phyloP scores from a whole-genome alignment of 2,888 invertebrate species.

The Automeris io region DNA sequence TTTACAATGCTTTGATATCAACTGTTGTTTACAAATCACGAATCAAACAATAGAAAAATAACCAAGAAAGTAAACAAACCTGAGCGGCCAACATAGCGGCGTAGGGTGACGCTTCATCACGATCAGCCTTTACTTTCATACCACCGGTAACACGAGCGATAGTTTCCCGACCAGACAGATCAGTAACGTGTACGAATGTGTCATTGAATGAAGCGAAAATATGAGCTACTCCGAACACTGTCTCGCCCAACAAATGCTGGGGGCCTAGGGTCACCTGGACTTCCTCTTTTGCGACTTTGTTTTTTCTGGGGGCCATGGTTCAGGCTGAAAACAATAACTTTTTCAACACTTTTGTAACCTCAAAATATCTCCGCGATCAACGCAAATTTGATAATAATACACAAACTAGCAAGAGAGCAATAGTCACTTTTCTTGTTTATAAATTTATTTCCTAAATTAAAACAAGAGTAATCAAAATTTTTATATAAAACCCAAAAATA shows the following conservation, averaged over 20 bases:
- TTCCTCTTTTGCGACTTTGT: slow-evolving; percentile 97
- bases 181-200: slow-evolving; percentile 99
- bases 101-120: slow-evolving; percentile 99
- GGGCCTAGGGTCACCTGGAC: slow-evolving; percentile 97
- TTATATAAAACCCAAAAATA: slow-evolving; percentile 39
- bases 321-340: slow-evolving; percentile 69
- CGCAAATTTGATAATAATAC: neutral
- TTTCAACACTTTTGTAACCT: slow-evolving; percentile 57
- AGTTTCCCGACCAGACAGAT: slow-evolving; percentile 97
- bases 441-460: slow-evolving; percentile 34
- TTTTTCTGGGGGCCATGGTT: slow-evolving; percentile 97
- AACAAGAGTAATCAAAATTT: slow-evolving; percentile 28
- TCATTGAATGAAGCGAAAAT: slow-evolving; percentile 99
- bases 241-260: slow-evolving; percentile 97
- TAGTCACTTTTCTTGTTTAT: slow-evolving; percentile 14
- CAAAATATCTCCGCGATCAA: slow-evolving; percentile 39
- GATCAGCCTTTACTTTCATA: slow-evolving; percentile 99
- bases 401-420: neutral
- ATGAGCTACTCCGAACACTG: slow-evolving; percentile 99
- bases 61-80: slow-evolving; percentile 63
- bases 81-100: slow-evolving; percentile 99
- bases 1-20: no score
- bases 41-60: neutral
- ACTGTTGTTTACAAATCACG: no score
- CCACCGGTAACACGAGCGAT: slow-evolving; percentile 97